Evolutionary conservation across 30 jellyfish, hydroid and myxozoan species (phyloP).

Genomic region (Mastigias papua): DNA sequence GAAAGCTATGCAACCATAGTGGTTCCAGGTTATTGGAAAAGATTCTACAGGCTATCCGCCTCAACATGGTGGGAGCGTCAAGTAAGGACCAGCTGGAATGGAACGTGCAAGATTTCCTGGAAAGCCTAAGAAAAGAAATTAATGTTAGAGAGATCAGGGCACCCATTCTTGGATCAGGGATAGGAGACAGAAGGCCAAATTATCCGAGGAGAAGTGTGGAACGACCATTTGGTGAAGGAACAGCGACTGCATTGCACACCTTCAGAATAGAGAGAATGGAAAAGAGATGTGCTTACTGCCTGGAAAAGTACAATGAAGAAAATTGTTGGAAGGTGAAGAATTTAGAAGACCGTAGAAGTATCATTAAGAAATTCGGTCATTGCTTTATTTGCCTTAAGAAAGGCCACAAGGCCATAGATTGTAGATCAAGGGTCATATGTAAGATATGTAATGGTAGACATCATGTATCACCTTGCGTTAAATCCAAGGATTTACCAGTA

Average conservation of each 20-base stretch:
- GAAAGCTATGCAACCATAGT: not conserved
- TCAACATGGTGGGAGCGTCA: not conserved
- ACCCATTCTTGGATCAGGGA: not conserved
- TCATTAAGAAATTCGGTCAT: not conserved
- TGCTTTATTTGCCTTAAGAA: slow-evolving; percentile 1
- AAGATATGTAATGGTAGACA: not conserved
- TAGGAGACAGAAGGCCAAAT: no score
- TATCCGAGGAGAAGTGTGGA: no score
- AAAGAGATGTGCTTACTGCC: no score
- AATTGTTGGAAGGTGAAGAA: not conserved
- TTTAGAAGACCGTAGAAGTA: not conserved
- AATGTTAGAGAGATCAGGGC: not conserved
- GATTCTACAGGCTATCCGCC: not conserved
- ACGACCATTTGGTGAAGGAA: no score
- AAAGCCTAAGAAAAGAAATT: not conserved
- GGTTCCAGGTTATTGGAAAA: not conserved
- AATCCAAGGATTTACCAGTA: not conserved
- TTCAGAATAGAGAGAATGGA: no score
- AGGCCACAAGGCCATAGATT: slow-evolving; percentile 1
- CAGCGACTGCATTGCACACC: no score
- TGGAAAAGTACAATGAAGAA: no score
- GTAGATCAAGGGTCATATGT: not conserved
- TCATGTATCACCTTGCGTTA: not conserved
- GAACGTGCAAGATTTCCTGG: not conserved
- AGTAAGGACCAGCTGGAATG: not conserved